Evolutionary conservation across 2,888 invertebrate species (phyloP).

Genomic region (Dynastes tityus): DNA sequence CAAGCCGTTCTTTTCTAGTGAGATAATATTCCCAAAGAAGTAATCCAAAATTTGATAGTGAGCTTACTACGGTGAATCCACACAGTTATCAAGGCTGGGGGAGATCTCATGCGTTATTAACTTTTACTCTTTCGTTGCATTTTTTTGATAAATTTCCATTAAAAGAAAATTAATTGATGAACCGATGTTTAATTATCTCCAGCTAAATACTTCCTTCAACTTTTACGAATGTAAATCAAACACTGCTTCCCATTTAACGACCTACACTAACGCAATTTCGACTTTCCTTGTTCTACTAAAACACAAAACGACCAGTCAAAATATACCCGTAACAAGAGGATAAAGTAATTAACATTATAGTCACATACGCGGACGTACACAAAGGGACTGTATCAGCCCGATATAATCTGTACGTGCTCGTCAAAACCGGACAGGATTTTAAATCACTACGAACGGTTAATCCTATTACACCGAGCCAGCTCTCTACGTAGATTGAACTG

Average conservation of each 20-base stretch:
- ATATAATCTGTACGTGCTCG: constrained; percentile 33
- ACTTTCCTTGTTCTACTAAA: neutral
- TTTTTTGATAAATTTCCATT: too few species aligned
- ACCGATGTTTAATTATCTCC: too few species aligned
- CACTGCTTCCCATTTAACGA: neutral
- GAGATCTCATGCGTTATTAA: too few species aligned
- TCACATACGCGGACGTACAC: neutral
- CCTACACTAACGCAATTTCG: neutral
- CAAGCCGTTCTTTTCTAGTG: too few species aligned
- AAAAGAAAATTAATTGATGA: too few species aligned
- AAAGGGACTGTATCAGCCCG: neutral
- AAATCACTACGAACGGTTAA: constrained; percentile 17
- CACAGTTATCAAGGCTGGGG: too few species aligned
- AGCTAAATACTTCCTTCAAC: too few species aligned
- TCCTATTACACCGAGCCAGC: constrained; percentile 12
- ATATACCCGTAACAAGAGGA: neutral
- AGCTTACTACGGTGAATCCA: too few species aligned
- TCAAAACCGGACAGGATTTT: constrained; percentile 31
- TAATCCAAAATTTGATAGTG: too few species aligned
- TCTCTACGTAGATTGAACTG: neutral
- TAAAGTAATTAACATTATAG: constrained; percentile 9
- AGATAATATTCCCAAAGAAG: too few species aligned
- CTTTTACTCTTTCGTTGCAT: too few species aligned
- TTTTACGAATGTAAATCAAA: neutral
- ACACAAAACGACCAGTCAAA: neutral